Conservation (phyloP, 2,797 vertebrate species). For the Parauchenoglanis ngamensis region DNA sequence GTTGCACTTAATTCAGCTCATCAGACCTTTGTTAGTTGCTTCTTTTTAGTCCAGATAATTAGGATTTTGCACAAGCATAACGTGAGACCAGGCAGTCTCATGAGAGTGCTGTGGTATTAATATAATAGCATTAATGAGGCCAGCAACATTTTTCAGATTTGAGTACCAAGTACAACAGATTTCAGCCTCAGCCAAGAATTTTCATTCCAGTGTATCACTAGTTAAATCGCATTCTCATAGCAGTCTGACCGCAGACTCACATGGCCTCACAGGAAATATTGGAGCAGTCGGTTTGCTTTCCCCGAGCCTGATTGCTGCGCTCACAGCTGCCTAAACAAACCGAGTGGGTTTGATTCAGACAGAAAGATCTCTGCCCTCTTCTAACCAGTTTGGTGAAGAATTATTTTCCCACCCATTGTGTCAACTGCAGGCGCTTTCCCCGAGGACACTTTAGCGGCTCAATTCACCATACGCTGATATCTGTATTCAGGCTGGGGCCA, state of each 20-base stretch:
- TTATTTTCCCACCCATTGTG: conserved; percentile 22
- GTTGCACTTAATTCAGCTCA: not conserved
- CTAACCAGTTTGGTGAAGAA: not conserved
- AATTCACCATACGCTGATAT: conserved; percentile 28
- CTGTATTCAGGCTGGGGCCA: conserved; percentile 28
- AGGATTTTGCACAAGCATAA: not conserved
- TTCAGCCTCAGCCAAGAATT: not conserved
- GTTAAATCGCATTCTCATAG: conserved; percentile 2
- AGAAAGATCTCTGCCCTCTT: not conserved
- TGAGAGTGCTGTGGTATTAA: not conserved
- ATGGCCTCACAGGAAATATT: conserved; percentile 14
- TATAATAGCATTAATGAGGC: not conserved
- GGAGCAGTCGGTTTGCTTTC: conserved; percentile 11
- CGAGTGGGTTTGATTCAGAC: not conserved
- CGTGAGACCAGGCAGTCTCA: not conserved
- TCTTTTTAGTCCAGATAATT: not conserved
- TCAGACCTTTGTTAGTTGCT: not conserved
- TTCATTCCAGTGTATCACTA: not conserved
- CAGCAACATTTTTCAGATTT: not conserved
- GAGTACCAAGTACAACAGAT: not conserved
- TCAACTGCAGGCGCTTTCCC: not conserved
- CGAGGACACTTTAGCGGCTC: not conserved
- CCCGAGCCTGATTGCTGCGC: not conserved
- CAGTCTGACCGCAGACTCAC: conserved; percentile 12
- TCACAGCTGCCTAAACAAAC: conserved; percentile 29